Base-by-base conservation (phyloP, 2,888 invertebrate genomes). In the Andrena marginata region DNA sequence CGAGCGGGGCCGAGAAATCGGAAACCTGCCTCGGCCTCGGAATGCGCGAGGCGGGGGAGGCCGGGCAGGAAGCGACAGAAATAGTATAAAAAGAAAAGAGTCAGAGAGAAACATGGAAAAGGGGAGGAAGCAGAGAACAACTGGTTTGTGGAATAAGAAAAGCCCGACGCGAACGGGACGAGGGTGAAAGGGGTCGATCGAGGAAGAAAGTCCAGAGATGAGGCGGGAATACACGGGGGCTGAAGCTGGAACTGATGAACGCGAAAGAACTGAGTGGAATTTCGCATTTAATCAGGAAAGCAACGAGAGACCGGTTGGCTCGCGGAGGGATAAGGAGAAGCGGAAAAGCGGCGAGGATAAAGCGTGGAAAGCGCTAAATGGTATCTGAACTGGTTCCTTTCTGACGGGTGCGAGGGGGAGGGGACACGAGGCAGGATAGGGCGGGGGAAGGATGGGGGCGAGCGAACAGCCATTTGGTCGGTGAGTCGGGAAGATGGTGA, bases 211-310 rank as follows among this genome's bases (percentile, higher is more conserved):
- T 62, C 20, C 51, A 33, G 59, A 31, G 76, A 70, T 42, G 63
- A 74, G 75, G 68, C 67, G 63, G 62, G 75, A 70, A 74, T 64
- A 79, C 65, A 31, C 64, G 71, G 62, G 79, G 71, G 70, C 77
- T 56, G 70, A 70, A 78, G 80, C 77, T 79, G 65, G 70, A 85
- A 85, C 82, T 79, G 87, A 86, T 85, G 82, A 84, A 86, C 84
- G 85, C 80, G 86, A 86, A 90, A 88, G 89, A 90, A 90, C 87
- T 82, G 84, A 84, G 90, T 80, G 88, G 89, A 92, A 92, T 92
- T 91, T 91, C 89, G 89, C 90, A 91, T 92, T 92, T 92, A 92
- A 92, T 92, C 92, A 92, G 89, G 76, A 85, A 84, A 89, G 85
- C 87, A 89, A 87, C 84, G 88, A 89, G 90, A 85, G 71, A 42